Conservation (phyloP, 2,113 vertebrate species). For the Mus pahari region DNA sequence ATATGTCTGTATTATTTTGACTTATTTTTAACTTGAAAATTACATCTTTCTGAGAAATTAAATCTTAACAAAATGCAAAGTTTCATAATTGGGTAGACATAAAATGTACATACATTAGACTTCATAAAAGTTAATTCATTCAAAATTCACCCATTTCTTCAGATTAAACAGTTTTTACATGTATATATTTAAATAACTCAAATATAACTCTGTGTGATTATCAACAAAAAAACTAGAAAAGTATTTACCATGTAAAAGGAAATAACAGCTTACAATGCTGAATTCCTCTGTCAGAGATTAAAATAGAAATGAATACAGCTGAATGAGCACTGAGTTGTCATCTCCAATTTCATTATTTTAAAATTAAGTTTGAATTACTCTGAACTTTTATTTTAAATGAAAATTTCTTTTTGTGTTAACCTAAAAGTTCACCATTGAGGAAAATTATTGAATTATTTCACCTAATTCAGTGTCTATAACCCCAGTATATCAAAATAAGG, state of each 20-base stretch:
- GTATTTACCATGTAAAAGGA: neutral
- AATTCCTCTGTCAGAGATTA: neutral
- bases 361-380: neutral
- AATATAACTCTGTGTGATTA: neutral
- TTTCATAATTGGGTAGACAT: neutral
- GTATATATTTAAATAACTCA: neutral
- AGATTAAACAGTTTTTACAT: neutral
- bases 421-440: neutral
- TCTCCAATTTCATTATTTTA: conserved; percentile 1
- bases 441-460: neutral
- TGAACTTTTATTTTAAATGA: conserved; percentile 11
- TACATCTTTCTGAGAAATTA: neutral
- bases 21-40: neutral
- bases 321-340: neutral
- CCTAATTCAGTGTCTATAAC: neutral
- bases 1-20: neutral
- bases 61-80: neutral
- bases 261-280: neutral
- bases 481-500: neutral
- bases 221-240: neutral
- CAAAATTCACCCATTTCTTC: neutral
- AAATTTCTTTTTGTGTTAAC: neutral
- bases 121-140: neutral
- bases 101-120: neutral
- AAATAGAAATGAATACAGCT: neutral